Percentiles rank a stretch among this genome's conserved stretches.
These are phyloP conservation scores for Danio rerio DNA, from an alignment of 2,113 vertebrate genomes.

Conservation along the genomic window GRCz12tu NC_133197.1:21989501-21990000, in stretches of 20 bases:
- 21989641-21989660: constrained; percentile 64
- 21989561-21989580: constrained; percentile 37
- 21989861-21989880: too few species aligned
- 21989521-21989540: constrained; percentile 4
- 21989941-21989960: too few species aligned
- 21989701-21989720: constrained; percentile 63
- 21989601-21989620: constrained; percentile 41
- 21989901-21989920: too few species aligned
- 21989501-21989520: neutral
- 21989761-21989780: neutral
- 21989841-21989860: neutral
- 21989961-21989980: too few species aligned
- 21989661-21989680: constrained; percentile 71
- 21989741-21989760: constrained; percentile 29
- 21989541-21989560: constrained; percentile 7
- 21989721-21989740: constrained; percentile 59
- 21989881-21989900: too few species aligned
- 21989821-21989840: neutral
- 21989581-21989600: constrained; percentile 26
- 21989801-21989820: neutral
- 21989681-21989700: constrained; percentile 76
- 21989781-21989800: neutral
- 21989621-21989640: constrained; percentile 49
- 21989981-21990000: too few species aligned
- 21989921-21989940: too few species aligned